Conservation (phyloP, 2,888 invertebrate genomes). For the Melanchra persicariae region DNA sequence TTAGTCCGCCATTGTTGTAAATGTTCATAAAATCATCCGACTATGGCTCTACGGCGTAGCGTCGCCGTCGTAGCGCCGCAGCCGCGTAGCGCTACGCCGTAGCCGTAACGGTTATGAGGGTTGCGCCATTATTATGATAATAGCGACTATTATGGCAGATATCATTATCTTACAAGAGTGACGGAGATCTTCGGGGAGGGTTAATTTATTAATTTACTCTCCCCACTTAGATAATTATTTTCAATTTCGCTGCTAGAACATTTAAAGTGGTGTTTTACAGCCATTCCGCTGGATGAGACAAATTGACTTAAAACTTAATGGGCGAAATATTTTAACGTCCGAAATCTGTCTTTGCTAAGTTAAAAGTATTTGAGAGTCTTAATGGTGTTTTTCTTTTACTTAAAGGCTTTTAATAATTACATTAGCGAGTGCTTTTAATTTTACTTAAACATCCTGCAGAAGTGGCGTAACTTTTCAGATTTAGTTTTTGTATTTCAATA, state of each 20-base stretch:
- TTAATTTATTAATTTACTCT: slow-evolving; percentile 75
- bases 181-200: slow-evolving; percentile 70
- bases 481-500: background rate
- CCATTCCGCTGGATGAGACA: slow-evolving; percentile 51
- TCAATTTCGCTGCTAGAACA: slow-evolving; percentile 66
- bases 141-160: slow-evolving; percentile 76
- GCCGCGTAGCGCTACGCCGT: slow-evolving; percentile 30
- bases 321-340: slow-evolving; percentile 40
- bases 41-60: slow-evolving; percentile 43
- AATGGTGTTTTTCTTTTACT: slow-evolving; percentile 32
- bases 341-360: slow-evolving; percentile 51
- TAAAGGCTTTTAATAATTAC: slow-evolving; percentile 31
- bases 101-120: slow-evolving; percentile 68
- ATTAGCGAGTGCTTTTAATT: slow-evolving; percentile 12
- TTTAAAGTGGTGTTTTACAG: slow-evolving; percentile 59
- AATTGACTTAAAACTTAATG: slow-evolving; percentile 58
- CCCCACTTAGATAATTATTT: slow-evolving; percentile 67
- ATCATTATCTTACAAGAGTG: slow-evolving; percentile 72
- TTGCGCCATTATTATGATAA: slow-evolving; percentile 77
- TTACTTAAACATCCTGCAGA: background rate
- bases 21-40: slow-evolving; percentile 42
- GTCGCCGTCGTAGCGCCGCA: slow-evolving; percentile 23
- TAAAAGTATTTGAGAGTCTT: slow-evolving; percentile 31
- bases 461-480: background rate
- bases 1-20: slow-evolving; percentile 45